Evolutionary conservation across 2,888 invertebrate genomes (phyloP), one percentile per base, ranked within the genome.

Genomic region (Rapana venosa): DNA sequence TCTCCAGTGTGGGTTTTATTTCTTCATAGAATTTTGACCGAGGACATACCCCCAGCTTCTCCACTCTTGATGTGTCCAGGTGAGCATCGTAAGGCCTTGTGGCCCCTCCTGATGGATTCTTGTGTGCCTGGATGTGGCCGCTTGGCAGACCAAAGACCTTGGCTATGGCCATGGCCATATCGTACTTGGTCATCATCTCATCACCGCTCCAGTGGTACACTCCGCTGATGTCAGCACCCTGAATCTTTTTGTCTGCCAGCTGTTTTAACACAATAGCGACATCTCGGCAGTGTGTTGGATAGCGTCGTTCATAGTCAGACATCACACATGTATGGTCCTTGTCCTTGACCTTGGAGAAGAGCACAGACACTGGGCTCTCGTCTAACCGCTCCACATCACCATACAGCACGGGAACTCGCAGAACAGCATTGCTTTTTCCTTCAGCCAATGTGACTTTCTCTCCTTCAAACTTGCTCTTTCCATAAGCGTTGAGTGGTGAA

Each of bases 391-490:
- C 96, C 17, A 96, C 96, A n/a, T 95, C 93, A 13, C 97, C 97
- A 94, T 97, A 97, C 70, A 97, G 92, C 22, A 97, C 95, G 26
- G 97, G 97, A 32, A 97, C 96, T 86, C 97, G 94, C n/a, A 97
- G 93, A 20, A 97, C 95, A 87, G 96, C 92, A 92, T 96, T 96
- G 36, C 89, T 66, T 74, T 89, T 85, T n/a, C 89, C 84, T 58
- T 85, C 85, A 26, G 89, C 89, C 70, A 89, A 36, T 0, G 85
- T 74, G 2, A 94, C 95, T 90, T 95, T 93, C 94, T 97, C 97
- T 36, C 97, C 97, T 56, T 96, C 96, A 70, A 96, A 93, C 93
- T 97, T 97, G 84, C 96, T 96, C 74, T 94, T 92, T 5, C 97
- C 97, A 94, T 97, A 97, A 87, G 95, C 95, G 93, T 97, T 97